phyloP scores from a whole-genome alignment of 1,140 invertebrate species.

The Procambarus virginalis region DNA sequence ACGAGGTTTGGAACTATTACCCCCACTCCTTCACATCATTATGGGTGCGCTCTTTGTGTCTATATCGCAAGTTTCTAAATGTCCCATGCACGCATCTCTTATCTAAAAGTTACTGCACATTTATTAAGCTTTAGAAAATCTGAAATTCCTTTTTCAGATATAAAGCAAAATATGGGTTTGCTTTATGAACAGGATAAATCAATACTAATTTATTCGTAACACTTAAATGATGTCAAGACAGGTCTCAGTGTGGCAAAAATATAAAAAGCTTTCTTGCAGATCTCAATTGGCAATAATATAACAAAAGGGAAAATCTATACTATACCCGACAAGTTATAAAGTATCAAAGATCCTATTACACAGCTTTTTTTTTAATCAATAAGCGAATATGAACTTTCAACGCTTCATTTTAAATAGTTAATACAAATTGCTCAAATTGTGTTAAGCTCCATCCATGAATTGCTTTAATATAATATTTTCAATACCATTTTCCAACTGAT shows the following conservation, averaged over 20 bases:
- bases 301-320: conserved; percentile 13
- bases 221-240: background rate
- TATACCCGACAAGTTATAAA: background rate
- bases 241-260: background rate
- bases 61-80: no score
- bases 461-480: background rate
- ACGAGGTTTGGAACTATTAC: no score
- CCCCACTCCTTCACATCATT: no score
- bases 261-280: background rate
- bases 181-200: no score
- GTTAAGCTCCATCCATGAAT: background rate
- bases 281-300: background rate
- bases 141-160: no score
- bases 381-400: background rate
- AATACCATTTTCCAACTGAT: background rate
- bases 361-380: background rate
- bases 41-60: no score
- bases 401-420: background rate
- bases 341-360: background rate
- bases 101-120: no score
- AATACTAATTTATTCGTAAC: no score
- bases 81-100: no score
- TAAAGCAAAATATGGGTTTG: no score
- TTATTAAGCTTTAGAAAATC: no score
- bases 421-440: background rate